Base-by-base conservation (phyloP, 2,113 vertebrate species). In the Tetraodon nigroviridis region DNA sequence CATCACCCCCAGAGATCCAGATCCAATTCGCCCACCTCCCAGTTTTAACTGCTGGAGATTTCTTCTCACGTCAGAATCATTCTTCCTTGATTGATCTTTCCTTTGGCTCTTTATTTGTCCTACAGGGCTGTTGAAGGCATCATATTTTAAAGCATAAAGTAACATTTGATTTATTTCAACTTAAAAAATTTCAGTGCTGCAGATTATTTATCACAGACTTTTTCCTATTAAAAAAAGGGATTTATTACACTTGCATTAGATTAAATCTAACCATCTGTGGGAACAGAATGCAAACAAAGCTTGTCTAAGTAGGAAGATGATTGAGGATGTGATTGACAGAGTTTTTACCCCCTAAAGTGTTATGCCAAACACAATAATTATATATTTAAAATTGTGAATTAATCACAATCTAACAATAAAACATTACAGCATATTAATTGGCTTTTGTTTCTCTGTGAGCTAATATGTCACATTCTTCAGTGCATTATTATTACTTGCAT, bases 401-500 rank as follows among this genome's bases (percentile, higher is more conserved):
- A 42, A 42, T 42, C 40, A 42, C 14, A 42, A 42, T 42, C 24
- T 27, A 17, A 44, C 12, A 16, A 44, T 17, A 44, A 44, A 44
- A 16, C 5, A 44, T 44, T 44, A 44, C 42, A 14, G 14, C 69
- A 58, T 64, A 11, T 37, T 4, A 7, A 11, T 37, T 8, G 32
- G 32, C 6, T 37, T 47, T 18, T 13, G 51, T 52, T 40, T 58
- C 51, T 79, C 55, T 45, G 32, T 71, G 80, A 79, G 77, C 76
- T 82, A 77, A 73, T 67, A 71, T 55, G 17, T n/a, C 80, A 62
- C 69, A 78, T 37, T 64, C 50, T 64, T 79, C 59, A 58, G 22
- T 64, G 74, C 69, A 72, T 83, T 67, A 77, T 83, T 85, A 78
- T 69, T 76, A 65, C 67, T 49, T 75, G 64, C 80, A 73, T 58